Evolutionary conservation across 2,797 vertebrate species (phyloP).

Genomic region (Typhlichthys subterraneus): DNA sequence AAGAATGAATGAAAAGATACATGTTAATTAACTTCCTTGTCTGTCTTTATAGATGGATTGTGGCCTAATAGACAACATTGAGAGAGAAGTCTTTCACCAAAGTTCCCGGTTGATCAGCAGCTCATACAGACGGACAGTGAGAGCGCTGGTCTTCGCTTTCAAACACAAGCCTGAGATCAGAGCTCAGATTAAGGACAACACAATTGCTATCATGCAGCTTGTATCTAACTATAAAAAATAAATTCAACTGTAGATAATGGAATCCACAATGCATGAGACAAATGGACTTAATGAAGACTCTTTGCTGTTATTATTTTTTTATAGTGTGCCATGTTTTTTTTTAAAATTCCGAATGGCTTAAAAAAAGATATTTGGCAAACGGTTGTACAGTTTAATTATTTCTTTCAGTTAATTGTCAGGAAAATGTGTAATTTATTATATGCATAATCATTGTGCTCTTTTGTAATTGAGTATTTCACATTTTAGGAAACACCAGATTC

Average conservation of each 20-base stretch:
- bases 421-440: constrained; percentile 18
- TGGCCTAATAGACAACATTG: constrained; percentile 92
- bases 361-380: constrained; percentile 50
- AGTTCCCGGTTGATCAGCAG: constrained; percentile 86
- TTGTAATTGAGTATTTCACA: constrained; percentile 8
- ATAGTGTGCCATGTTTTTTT: constrained; percentile 2
- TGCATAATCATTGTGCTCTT: constrained; percentile 6
- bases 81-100: constrained; percentile 93
- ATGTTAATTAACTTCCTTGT: constrained; percentile 10
- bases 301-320: constrained; percentile 3
- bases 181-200: constrained; percentile 81
- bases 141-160: constrained; percentile 92
- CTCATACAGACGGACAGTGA: constrained; percentile 86
- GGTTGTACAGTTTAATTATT: constrained; percentile 25
- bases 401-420: constrained; percentile 3
- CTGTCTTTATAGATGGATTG: constrained; percentile 82
- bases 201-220: constrained; percentile 77
- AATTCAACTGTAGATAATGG: constrained; percentile 18
- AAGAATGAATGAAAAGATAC: not conserved
- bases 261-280: not conserved
- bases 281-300: not conserved
- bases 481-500: not conserved
- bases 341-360: constrained; percentile 22
- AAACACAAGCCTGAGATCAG: constrained; percentile 87
- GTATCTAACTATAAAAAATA: constrained; percentile 91